Evolutionary conservation across 53 echinoderm and acorn worm genomes (phyloP).

Genomic region (Holothuria leucospilota): DNA sequence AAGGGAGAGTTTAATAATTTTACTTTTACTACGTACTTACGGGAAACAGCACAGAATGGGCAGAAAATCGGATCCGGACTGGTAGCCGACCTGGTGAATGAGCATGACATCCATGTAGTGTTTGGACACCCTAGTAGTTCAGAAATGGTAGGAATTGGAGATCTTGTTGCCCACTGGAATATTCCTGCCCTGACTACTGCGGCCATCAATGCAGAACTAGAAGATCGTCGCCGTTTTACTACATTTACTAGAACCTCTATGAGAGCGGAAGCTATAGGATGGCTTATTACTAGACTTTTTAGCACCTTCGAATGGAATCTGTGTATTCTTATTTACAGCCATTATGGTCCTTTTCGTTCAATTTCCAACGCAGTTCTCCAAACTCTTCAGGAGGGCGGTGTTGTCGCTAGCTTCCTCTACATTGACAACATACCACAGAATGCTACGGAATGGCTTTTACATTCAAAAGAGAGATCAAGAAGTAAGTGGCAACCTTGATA

Average conservation of each 20-base stretch:
- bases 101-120: conserved; percentile 2
- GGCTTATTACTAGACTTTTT: background rate
- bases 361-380: background rate
- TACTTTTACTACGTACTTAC: conserved; percentile 1
- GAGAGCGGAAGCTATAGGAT: conserved; percentile 19
- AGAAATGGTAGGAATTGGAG: conserved; percentile 9
- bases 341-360: background rate
- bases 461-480: too few relatives aligned
- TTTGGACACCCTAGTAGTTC: background rate
- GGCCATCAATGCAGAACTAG: conserved; percentile 32
- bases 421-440: background rate
- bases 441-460: too few relatives aligned
- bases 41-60: background rate
- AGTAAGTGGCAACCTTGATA: too few relatives aligned
- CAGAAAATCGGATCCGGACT: conserved; percentile 1
- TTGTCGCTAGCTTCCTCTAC: background rate
- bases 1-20: conserved; percentile 22
- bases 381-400: background rate
- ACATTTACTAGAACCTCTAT: conserved; percentile 59
- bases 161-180: conserved; percentile 48
- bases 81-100: conserved; percentile 1
- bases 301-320: background rate
- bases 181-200: conserved; percentile 46
- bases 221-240: conserved; percentile 62
- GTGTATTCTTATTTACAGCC: background rate